Percentiles rank a stretch among this genome's conserved stretches.
Evolutionary conservation across 2,797 vertebrate genomes (phyloP).

Genomic region (Gambusia yucatana): DNA sequence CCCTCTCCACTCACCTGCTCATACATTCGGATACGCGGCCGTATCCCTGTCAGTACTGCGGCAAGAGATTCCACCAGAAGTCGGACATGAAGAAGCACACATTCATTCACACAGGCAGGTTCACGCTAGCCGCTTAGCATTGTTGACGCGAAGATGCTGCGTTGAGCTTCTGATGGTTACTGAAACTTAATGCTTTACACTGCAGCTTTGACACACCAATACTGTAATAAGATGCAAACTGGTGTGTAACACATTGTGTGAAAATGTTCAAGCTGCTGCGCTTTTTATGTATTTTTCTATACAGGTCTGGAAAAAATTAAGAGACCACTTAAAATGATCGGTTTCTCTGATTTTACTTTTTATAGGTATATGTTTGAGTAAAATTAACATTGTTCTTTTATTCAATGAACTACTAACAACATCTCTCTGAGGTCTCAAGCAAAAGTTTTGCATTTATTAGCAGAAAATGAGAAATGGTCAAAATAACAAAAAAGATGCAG

Average conservation of each 20-base stretch:
- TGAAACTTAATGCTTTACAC: neutral
- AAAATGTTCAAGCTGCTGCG: neutral
- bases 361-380: too few species aligned
- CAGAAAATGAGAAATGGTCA: too few species aligned
- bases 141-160: neutral
- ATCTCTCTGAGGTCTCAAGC: too few species aligned
- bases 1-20: conserved; percentile 80
- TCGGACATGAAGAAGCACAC: conserved; percentile 89
- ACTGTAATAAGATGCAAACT: neutral
- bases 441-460: too few species aligned
- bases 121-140: neutral
- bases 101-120: conserved; percentile 79
- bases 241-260: neutral
- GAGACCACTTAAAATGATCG: too few species aligned
- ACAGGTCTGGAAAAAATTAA: too few species aligned
- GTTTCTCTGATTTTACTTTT: neutral
- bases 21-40: conserved; percentile 79
- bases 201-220: neutral
- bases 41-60: conserved; percentile 79
- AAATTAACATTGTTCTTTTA: too few species aligned
- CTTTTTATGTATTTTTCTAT: too few species aligned
- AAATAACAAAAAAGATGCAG: too few species aligned
- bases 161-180: neutral
- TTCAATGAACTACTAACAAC: too few species aligned
- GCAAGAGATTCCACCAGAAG: conserved; percentile 84